Evolutionary conservation across 1,140 invertebrate genomes (phyloP).

Genomic region (Papilio xuthus): DNA sequence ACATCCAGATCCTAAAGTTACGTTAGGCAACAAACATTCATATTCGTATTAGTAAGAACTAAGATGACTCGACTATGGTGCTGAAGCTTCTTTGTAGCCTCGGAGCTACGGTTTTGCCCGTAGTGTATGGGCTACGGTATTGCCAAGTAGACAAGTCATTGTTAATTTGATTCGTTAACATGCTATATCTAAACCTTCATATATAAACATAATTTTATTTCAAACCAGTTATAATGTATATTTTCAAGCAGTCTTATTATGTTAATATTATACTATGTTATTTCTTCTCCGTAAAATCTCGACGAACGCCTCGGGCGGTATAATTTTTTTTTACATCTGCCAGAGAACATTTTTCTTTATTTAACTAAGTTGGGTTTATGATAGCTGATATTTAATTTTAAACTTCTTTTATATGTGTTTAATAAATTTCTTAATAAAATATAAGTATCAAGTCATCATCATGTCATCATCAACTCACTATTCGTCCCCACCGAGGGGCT

Average conservation of each 20-base stretch:
- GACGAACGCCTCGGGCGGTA: constrained; percentile 6
- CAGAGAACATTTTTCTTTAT: constrained; percentile 8
- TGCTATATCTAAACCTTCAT: not conserved
- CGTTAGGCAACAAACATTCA: too few relatives aligned
- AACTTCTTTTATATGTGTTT: not conserved
- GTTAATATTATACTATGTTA: constrained; percentile 18
- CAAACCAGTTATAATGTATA: not conserved
- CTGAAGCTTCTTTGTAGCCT: too few relatives aligned
- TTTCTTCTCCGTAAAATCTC: constrained; percentile 20
- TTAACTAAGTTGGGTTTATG: not conserved
- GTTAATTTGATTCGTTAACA: too few relatives aligned
- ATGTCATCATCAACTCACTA: too few relatives aligned
- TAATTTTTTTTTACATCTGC: constrained; percentile 23
- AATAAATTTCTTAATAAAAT: not conserved
- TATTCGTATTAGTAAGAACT: too few relatives aligned
- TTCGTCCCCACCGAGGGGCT: too few relatives aligned
- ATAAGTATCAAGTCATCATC: too few relatives aligned
- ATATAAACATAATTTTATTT: not conserved
- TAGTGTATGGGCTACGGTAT: too few relatives aligned
- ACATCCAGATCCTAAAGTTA: too few relatives aligned
- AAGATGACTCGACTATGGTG: too few relatives aligned
- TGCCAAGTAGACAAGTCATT: too few relatives aligned
- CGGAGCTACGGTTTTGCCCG: too few relatives aligned
- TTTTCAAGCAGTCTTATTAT: not conserved
- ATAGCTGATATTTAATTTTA: not conserved